Percentiles rank a stretch among this genome's conserved stretches.
phyloP scores from a whole-genome alignment of 2,888 invertebrate species.

The Pyrgus malvae region DNA sequence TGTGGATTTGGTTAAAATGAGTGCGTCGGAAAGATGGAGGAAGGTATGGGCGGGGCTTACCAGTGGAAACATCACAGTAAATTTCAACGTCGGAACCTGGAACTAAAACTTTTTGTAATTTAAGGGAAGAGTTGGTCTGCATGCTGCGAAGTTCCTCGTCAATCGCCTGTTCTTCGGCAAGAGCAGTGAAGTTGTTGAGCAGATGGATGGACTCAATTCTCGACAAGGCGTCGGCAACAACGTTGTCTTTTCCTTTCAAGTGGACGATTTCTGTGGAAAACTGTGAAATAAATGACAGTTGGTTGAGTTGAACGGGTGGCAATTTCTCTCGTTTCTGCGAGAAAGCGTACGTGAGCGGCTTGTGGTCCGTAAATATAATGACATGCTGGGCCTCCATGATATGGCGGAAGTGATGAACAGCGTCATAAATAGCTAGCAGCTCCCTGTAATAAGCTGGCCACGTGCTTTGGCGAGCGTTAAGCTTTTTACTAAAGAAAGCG shows the following conservation, averaged over 20 bases:
- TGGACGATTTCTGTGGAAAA: conserved; percentile 38
- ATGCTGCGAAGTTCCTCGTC: conserved; percentile 30
- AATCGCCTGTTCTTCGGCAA: conserved; percentile 14
- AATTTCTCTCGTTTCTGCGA: conserved; percentile 29
- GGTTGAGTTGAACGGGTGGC: conserved; percentile 35
- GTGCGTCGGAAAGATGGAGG: conserved; percentile 16
- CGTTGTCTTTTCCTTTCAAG: conserved; percentile 35
- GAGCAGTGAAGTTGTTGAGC: conserved; percentile 21
- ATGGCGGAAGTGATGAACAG: conserved; percentile 36
- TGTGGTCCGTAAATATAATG: conserved; percentile 34
- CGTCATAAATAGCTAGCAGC: conserved; percentile 32
- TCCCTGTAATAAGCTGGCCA: conserved; percentile 36
- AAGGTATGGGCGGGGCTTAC: conserved; percentile 32
- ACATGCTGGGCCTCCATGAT: conserved; percentile 31
- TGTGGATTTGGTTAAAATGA: conserved; percentile 30
- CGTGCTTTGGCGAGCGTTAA: conserved; percentile 17
- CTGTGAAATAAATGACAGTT: conserved; percentile 35
- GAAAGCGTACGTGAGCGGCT: conserved; percentile 34
- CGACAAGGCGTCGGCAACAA: conserved; percentile 39
- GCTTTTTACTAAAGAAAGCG: conserved; percentile 34
- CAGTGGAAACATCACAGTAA: conserved; percentile 32
- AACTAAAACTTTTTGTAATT: conserved; percentile 20
- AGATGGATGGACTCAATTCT: conserved; percentile 33
- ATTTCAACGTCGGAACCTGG: conserved; percentile 28
- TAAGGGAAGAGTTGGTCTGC: conserved; percentile 17